phyloP scores from a whole-genome alignment of 2,888 invertebrate genomes.

The Bombyx huttoni region DNA sequence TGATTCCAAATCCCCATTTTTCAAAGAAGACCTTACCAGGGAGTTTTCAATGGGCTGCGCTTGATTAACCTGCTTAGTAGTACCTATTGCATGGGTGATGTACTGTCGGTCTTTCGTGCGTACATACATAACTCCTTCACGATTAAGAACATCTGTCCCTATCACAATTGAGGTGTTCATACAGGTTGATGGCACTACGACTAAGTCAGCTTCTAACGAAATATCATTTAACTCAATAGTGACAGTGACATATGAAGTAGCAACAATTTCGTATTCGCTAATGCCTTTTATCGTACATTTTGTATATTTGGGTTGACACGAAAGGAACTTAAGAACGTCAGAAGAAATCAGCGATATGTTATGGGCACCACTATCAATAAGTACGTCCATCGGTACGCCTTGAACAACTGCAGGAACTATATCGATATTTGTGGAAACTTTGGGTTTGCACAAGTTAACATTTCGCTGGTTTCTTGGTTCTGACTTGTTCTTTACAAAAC shows the following conservation, averaged over 20 bases:
- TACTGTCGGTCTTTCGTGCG: conserved; percentile 7
- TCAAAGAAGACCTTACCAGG: no score
- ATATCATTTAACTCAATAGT: conserved; percentile 10
- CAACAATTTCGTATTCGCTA: conserved; percentile 11
- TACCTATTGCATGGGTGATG: conserved; percentile 1
- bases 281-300: conserved; percentile 11
- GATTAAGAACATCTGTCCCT: conserved; percentile 14
- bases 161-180: conserved; percentile 12
- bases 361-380: conserved; percentile 12
- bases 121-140: conserved; percentile 11
- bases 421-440: conserved; percentile 1
- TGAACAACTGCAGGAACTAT: conserved; percentile 10
- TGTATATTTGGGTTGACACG: conserved; percentile 4
- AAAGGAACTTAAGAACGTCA: conserved; percentile 7
- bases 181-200: conserved; percentile 7
- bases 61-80: neutral
- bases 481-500: neutral
- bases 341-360: conserved; percentile 11
- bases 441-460: neutral
- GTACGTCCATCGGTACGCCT: conserved; percentile 11
- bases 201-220: conserved; percentile 13
- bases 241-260: conserved; percentile 8
- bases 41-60: no score
- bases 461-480: neutral
- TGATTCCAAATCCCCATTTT: no score